Base-by-base conservation (phyloP, 2,113 vertebrate species). In the Axis porcinus region DNA sequence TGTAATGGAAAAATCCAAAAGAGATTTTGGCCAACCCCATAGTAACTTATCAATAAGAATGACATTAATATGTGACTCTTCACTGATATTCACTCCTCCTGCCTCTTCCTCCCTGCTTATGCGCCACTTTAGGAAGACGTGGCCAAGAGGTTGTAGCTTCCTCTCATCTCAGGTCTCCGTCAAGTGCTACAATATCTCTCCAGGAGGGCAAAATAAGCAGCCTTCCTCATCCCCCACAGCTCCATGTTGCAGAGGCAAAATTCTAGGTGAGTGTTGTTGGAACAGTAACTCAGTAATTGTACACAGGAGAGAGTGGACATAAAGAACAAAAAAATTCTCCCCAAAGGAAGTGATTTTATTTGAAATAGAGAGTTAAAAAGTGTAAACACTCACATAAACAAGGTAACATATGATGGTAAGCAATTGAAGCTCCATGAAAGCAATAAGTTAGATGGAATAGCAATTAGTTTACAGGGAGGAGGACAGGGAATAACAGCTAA, bases 21-120 rank as follows among this genome's bases (percentile, higher is more conserved):
- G 23, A 76, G 36, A 12, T 76, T 43, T 43, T 76, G 36, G 21
- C 36, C 12, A 76, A 76, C 36, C 70, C 23, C 21, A 43, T 76
- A 9, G 13, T 45, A 78, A 93, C 52, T n/a, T 15, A n/a, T 28
- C 19, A 79, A 6, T 50, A 50, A 67, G 33, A 50, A 78, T 6
- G 67, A 28, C 17, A 86, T 19, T 30, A 62, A 7, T 67, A 60
- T 50, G 5, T 33, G 40, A 3, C n/a, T 91, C 21, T 11, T 36
- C 7, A 54, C 33, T 1, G 12, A 5, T 58, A 9, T 45, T n/a
- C 1, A 2, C 8, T 82, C 2, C 36, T 43, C 17, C 3, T 16
- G 7, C 60, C 23, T 17, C 15, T 57, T 70, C 27, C 36, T 9
- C 23, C 55, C 30, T 67, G 47, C 25, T 47, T 90, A 11, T 16